Conservation (phyloP, 2,113 vertebrate genomes). For the Saccopteryx leptura region DNA sequence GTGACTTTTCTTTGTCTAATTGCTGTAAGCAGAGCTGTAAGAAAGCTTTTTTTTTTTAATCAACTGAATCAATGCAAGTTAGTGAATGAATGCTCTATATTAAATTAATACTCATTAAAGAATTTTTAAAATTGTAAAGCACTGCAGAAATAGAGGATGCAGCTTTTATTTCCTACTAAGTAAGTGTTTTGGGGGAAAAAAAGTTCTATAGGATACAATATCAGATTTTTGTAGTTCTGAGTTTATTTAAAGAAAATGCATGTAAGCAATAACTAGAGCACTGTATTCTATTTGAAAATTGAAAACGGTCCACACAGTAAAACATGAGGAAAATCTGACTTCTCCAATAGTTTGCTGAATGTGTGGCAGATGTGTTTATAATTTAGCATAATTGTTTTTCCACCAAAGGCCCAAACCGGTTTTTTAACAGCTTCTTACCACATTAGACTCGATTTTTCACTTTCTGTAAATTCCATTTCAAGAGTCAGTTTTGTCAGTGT, state of each 20-base stretch:
- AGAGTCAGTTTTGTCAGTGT: conserved; percentile 28
- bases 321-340: conserved; percentile 64
- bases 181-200: neutral
- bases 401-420: conserved; percentile 70
- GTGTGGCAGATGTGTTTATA: conserved; percentile 74
- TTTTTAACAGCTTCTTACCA: conserved; percentile 76
- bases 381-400: conserved; percentile 75
- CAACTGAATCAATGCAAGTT: neutral
- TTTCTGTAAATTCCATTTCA: conserved; percentile 72
- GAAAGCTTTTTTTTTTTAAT: neutral
- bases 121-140: neutral
- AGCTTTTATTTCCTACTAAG: conserved; percentile 17
- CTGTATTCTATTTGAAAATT: conserved; percentile 63
- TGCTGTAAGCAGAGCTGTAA: neutral
- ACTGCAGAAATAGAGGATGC: neutral
- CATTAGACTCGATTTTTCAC: conserved; percentile 47
- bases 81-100: neutral
- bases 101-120: neutral
- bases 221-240: conserved; percentile 31
- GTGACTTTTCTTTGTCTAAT: neutral
- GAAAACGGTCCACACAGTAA: conserved; percentile 57
- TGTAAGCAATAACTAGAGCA: conserved; percentile 20
- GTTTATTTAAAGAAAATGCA: conserved; percentile 67
- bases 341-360: conserved; percentile 64
- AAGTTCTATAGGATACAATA: neutral